A percentile compares a stretch with the other conserved stretches of the same genome.
Conservation (phyloP, 2,888 invertebrate genomes). For the Elmis aenea region DNA sequence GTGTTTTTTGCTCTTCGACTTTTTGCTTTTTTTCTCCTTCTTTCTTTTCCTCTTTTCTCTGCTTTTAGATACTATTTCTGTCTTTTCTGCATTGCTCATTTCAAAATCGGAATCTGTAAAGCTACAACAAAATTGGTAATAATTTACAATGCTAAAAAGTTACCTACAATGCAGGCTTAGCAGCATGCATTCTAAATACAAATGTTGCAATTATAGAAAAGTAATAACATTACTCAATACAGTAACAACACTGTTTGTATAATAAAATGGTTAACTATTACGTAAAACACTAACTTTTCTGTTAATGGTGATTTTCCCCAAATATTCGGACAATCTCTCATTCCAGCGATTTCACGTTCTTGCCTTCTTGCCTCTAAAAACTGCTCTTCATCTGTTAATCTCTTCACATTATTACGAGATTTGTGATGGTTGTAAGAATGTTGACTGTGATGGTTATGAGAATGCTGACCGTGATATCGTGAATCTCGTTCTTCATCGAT, state of each 20-base stretch:
- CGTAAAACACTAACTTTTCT: constrained; percentile 55
- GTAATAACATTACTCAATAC: too few species aligned
- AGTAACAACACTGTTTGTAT: too few species aligned
- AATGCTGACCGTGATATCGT: too few species aligned
- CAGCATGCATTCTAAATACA: too few species aligned
- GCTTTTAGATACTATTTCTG: constrained; percentile 28
- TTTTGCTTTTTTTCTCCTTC: constrained; percentile 49
- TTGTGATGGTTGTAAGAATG: constrained; percentile 5
- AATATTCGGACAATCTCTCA: constrained; percentile 60
- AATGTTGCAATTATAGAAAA: too few species aligned
- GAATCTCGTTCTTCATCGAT: too few species aligned
- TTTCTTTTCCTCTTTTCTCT: constrained; percentile 48
- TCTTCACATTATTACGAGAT: constrained; percentile 9
- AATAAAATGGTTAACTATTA: too few species aligned
- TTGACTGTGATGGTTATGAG: not conserved
- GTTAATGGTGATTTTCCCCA: constrained; percentile 73
- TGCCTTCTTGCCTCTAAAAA: constrained; percentile 66
- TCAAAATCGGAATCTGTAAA: constrained; percentile 36
- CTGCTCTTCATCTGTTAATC: constrained; percentile 53
- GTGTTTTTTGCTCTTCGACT: constrained; percentile 50
- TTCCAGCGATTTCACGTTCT: constrained; percentile 70
- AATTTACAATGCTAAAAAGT: too few species aligned
- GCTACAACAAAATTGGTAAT: constrained; percentile 30
- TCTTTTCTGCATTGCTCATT: constrained; percentile 43
- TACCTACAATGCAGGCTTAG: too few species aligned